These are phyloP conservation scores for Spodoptera littoralis DNA, from an alignment of 2,888 invertebrate species.

Conservation along the genomic window DNA sequence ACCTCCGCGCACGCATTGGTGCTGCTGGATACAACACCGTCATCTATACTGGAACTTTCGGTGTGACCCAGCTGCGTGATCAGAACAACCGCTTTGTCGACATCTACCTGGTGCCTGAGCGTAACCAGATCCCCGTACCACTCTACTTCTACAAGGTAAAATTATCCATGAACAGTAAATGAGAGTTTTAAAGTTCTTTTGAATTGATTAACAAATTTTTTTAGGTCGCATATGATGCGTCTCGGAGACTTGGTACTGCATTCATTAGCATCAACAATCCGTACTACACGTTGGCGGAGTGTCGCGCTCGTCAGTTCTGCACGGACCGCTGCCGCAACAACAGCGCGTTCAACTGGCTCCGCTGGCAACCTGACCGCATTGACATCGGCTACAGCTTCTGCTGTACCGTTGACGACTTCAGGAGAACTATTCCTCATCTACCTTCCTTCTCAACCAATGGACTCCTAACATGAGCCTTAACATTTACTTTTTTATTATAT, in stretches of 20 bases:
- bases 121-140: constrained; percentile 80
- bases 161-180: too few species aligned
- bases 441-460: constrained; percentile 85
- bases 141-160: constrained; percentile 82
- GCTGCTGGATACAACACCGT: constrained; percentile 74
- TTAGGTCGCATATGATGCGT: constrained; percentile 88
- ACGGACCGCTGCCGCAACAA: constrained; percentile 88
- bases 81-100: constrained; percentile 76
- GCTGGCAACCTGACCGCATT: constrained; percentile 86
- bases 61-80: constrained; percentile 88
- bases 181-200: too few species aligned
- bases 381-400: constrained; percentile 90
- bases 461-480: constrained; percentile 65
- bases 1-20: constrained; percentile 77
- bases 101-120: constrained; percentile 77
- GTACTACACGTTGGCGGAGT: constrained; percentile 79
- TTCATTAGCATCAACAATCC: constrained; percentile 91
- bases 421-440: constrained; percentile 85
- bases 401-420: constrained; percentile 89
- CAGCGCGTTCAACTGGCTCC: constrained; percentile 88
- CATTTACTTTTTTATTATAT: background rate
- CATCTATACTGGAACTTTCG: constrained; percentile 90
- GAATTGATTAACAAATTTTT: too few species aligned
- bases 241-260: constrained; percentile 85
- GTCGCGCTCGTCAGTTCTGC: constrained; percentile 83